Evolutionary conservation across 2,113 vertebrate genomes (phyloP).

Genomic region (Columbina picui): DNA sequence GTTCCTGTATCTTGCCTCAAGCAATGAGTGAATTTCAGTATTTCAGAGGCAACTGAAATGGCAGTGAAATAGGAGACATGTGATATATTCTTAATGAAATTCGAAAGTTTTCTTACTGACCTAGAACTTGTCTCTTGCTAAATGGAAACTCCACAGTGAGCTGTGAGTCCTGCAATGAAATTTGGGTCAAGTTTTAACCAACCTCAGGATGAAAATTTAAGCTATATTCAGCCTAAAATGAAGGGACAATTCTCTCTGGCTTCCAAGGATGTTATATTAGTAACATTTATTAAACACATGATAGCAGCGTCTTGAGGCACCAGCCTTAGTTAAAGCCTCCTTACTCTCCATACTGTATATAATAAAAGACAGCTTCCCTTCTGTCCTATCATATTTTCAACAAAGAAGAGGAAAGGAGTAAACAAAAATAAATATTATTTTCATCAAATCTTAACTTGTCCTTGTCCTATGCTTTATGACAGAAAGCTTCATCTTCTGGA

Average conservation of each 20-base stretch:
- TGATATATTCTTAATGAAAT: conserved; percentile 3
- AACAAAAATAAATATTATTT: background rate
- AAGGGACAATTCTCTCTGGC: background rate
- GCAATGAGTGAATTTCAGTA: conserved; percentile 3
- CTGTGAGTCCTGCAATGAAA: background rate
- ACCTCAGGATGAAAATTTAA: background rate
- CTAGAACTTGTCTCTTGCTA: background rate
- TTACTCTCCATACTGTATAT: background rate
- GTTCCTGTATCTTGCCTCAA: background rate
- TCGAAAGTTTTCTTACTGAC: background rate
- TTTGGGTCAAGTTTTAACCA: background rate
- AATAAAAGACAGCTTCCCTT: background rate
- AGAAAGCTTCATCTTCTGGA: background rate
- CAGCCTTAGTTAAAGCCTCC: background rate
- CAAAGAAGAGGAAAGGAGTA: background rate
- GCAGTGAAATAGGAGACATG: background rate
- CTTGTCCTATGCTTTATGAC: background rate
- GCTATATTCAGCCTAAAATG: background rate
- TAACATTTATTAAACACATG: background rate
- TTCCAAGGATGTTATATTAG: background rate
- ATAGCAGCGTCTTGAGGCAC: background rate
- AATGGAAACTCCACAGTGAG: background rate
- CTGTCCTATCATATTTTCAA: background rate
- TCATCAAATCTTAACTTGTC: background rate
- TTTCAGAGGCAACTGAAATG: conserved; percentile 29